Conservation (phyloP, 1,140 invertebrate species). For the Caenorhabditis latens region DNA sequence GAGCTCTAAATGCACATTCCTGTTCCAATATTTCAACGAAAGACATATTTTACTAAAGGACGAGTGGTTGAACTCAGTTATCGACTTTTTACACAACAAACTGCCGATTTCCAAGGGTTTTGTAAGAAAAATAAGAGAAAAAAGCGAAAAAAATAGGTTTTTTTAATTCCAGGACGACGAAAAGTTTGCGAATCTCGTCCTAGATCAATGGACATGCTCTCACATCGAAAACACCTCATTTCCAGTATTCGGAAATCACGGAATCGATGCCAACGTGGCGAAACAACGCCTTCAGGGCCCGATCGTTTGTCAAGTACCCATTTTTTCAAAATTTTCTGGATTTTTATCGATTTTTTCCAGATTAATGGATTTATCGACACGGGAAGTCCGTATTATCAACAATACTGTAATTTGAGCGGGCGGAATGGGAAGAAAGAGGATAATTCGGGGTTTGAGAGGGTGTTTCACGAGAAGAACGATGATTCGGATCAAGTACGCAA, state of each 20-base stretch:
- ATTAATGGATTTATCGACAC: slow-evolving; percentile 33
- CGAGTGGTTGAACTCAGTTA: slow-evolving; percentile 12
- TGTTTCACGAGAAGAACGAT: slow-evolving; percentile 36
- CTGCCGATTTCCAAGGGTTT: not conserved
- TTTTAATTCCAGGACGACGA: not conserved
- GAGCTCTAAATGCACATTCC: slow-evolving; percentile 24
- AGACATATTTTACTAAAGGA: slow-evolving; percentile 31
- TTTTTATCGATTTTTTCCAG: not conserved
- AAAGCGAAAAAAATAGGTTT: not conserved
- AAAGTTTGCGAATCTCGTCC: not conserved
- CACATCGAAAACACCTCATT: not conserved
- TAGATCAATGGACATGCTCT: slow-evolving; percentile 37
- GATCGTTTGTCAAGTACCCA: not conserved
- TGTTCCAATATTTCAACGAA: slow-evolving; percentile 37
- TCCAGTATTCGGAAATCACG: slow-evolving; percentile 14
- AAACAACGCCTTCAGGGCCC: slow-evolving; percentile 1
- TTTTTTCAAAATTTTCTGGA: not conserved
- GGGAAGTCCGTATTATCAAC: slow-evolving; percentile 35
- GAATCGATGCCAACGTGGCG: not conserved
- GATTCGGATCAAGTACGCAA: slow-evolving; percentile 39
- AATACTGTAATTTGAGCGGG: not conserved
- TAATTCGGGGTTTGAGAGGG: slow-evolving; percentile 18
- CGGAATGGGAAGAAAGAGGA: not conserved
- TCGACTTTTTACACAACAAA: not conserved
- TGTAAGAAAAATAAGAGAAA: slow-evolving; percentile 9